Percentiles rank a stretch among this genome's conserved stretches.
These are phyloP conservation scores for Hydrotaea cyrtoneurina DNA, from an alignment of 2,888 invertebrate genomes.

Conservation along the genomic window DNA sequence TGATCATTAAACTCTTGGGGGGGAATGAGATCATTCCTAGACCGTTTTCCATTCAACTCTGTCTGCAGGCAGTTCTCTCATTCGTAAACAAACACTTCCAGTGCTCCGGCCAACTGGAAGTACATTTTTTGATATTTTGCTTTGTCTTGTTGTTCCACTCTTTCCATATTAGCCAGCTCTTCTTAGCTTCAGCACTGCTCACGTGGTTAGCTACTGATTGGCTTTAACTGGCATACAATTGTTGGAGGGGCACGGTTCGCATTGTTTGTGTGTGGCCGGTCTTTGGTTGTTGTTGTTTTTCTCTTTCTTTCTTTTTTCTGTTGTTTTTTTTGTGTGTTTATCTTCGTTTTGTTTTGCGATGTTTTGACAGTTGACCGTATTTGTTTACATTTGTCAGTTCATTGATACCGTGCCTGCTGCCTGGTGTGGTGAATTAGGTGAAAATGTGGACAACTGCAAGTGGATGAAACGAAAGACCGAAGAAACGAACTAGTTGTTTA, in stretches of 20 bases:
- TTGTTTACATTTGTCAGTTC: slow-evolving; percentile 21
- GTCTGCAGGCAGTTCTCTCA: slow-evolving; percentile 35
- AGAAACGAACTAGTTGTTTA: slow-evolving; percentile 55
- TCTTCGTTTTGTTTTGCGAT: slow-evolving; percentile 45
- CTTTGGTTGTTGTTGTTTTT: slow-evolving; percentile 45
- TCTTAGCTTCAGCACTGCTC: slow-evolving; percentile 35
- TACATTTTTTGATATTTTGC: slow-evolving; percentile 21
- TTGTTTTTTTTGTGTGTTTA: slow-evolving; percentile 40
- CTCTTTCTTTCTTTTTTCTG: too few species aligned
- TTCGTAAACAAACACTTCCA: slow-evolving; percentile 66
- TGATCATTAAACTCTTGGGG: not conserved
- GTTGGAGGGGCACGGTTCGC: not conserved
- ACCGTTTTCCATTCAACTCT: not conserved
- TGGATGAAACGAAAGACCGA: slow-evolving; percentile 58
- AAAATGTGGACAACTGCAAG: not conserved
- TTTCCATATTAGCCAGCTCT: slow-evolving; percentile 20
- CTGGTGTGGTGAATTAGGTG: slow-evolving; percentile 51
- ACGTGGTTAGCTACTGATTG: slow-evolving; percentile 45
- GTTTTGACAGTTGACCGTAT: slow-evolving; percentile 56
- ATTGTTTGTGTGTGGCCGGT: not conserved
- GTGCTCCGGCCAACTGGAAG: slow-evolving; percentile 49
- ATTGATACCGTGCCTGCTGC: not conserved
- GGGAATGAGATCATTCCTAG: not conserved
- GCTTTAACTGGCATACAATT: slow-evolving; percentile 14
- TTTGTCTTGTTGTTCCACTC: slow-evolving; percentile 29